A percentile compares a stretch with the other conserved stretches of the same genome.
Evolutionary conservation across 1,140 invertebrate genomes (phyloP).

Genomic region (Dendrolimus kikuchii): DNA sequence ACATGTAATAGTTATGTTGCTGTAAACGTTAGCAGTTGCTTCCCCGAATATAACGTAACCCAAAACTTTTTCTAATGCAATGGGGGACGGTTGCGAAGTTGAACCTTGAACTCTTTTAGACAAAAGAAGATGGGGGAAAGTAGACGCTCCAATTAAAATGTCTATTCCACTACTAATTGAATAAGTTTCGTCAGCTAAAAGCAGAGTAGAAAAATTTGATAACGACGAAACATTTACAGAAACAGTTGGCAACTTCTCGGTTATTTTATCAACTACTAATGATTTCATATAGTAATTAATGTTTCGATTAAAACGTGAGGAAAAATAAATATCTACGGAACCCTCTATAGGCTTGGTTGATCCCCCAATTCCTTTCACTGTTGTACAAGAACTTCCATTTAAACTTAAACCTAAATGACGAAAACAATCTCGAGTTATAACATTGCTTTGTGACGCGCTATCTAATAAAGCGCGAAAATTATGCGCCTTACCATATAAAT

Average conservation of each 20-base stretch:
- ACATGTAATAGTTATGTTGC: background rate
- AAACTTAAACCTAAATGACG: slow-evolving; percentile 5
- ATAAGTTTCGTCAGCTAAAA: slow-evolving; percentile 10
- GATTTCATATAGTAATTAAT: slow-evolving; percentile 12
- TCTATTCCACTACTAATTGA: slow-evolving; percentile 12
- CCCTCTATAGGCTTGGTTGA: slow-evolving; percentile 6
- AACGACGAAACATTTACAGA: slow-evolving; percentile 6
- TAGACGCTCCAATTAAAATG: slow-evolving; percentile 15
- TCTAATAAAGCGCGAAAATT: slow-evolving; percentile 10
- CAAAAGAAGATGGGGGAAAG: slow-evolving; percentile 18
- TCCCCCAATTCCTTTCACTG: slow-evolving; percentile 16
- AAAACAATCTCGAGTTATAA: slow-evolving; percentile 5
- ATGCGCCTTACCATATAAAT: slow-evolving; percentile 2
- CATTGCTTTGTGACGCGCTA: slow-evolving; percentile 9
- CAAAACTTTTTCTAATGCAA: slow-evolving; percentile 16
- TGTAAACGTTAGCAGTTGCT: slow-evolving; percentile 7
- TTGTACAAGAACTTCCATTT: slow-evolving; percentile 2
- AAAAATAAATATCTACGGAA: slow-evolving; percentile 11
- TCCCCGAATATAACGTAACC: slow-evolving; percentile 17
- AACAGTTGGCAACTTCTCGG: slow-evolving; percentile 12
- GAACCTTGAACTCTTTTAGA: slow-evolving; percentile 9
- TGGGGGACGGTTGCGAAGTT: slow-evolving; percentile 4
- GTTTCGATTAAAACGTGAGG: slow-evolving; percentile 9
- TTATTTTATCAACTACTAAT: slow-evolving; percentile 13
- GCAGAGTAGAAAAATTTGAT: slow-evolving; percentile 1